These are phyloP conservation scores for Pheucticus melanocephalus DNA, from an alignment of 2,113 vertebrate species.

Conservation along the genomic window DNA sequence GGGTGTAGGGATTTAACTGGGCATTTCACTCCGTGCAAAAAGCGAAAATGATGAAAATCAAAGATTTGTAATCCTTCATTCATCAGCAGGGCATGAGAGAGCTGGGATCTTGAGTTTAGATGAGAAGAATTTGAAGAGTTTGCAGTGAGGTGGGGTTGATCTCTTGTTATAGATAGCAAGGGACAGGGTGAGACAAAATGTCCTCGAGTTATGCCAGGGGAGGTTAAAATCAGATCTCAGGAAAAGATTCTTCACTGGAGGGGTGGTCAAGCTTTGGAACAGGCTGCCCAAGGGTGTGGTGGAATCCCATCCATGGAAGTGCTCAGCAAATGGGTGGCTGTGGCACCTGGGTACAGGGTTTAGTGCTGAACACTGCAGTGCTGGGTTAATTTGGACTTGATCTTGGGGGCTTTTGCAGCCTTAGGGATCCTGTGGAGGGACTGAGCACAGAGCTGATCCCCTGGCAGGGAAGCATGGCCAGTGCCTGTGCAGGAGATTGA, in stretches of 20 bases:
- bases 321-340: no score
- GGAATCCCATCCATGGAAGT: no score
- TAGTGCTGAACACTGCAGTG: accelerated
- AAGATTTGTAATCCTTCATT: neutral
- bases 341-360: accelerated
- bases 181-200: neutral
- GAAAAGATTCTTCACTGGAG: neutral
- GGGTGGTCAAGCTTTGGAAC: no score
- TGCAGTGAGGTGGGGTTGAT: neutral
- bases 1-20: neutral
- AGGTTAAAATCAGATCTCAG: neutral
- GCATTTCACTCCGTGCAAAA: neutral
- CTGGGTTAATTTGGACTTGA: accelerated
- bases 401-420: neutral
- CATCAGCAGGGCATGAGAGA: neutral
- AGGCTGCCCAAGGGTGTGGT: neutral
- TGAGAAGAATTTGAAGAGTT: neutral
- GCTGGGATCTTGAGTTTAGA: neutral
- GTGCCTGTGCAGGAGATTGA: neutral
- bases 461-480: neutral
- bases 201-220: neutral
- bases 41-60: neutral
- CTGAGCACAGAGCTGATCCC: accelerated
- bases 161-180: no score
- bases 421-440: neutral